Conservation (phyloP, 2,797 vertebrate genomes). For the Anabacerthia variegaticeps region DNA sequence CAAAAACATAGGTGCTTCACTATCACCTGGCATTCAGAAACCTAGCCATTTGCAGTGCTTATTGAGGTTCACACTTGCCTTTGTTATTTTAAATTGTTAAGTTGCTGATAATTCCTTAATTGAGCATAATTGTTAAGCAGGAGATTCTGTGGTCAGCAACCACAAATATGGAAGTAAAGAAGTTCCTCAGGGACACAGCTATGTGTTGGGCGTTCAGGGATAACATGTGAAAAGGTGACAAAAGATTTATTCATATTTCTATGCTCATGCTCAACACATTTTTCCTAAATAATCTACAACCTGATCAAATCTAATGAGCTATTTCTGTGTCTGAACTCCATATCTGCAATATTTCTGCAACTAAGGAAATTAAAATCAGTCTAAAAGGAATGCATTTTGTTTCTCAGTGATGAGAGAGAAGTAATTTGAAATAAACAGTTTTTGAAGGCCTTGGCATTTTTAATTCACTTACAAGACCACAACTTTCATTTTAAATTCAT, state of each 20-base stretch:
- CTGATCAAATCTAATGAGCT: neutral
- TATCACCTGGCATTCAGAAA: neutral
- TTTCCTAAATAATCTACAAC: neutral
- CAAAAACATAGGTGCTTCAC: neutral
- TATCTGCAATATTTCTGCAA: neutral
- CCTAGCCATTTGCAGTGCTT: neutral
- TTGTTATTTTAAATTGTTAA: neutral
- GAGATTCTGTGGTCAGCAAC: neutral
- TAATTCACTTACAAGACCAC: neutral
- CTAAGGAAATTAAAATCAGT: neutral
- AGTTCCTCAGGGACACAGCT: neutral
- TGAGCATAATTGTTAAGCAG: neutral
- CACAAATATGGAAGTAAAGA: neutral
- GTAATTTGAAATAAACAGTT: neutral
- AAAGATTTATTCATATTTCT: neutral
- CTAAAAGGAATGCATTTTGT: neutral
- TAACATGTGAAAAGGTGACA: neutral
- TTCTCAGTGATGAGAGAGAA: neutral
- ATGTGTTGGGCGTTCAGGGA: neutral
- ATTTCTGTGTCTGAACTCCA: neutral
- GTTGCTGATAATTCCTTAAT: neutral
- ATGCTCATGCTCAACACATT: neutral
- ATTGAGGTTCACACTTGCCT: neutral
- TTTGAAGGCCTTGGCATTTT: neutral
- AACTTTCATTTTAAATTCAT: neutral